Evolutionary conservation across 2,797 vertebrate species (phyloP).

Genomic region (Enteromius anoplus): DNA sequence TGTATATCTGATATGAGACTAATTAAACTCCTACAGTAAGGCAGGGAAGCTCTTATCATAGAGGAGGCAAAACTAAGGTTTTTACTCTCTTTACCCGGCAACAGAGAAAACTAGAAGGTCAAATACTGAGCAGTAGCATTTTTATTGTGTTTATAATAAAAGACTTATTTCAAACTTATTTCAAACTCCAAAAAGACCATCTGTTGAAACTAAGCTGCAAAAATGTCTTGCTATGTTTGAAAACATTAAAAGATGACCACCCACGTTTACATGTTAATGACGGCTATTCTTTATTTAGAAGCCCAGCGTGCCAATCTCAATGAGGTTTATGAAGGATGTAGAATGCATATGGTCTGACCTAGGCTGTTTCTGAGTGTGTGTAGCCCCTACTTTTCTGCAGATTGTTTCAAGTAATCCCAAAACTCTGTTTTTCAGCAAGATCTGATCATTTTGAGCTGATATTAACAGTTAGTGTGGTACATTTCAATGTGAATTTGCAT

Average conservation of each 20-base stretch:
- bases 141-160: not conserved
- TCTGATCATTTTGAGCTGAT: not conserved
- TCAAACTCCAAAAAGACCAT: conserved; percentile 1
- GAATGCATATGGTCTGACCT: not conserved
- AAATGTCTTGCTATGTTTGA: not conserved
- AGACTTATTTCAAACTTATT: not conserved
- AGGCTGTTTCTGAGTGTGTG: not conserved
- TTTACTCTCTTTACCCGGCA: not conserved
- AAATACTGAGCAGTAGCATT: not conserved
- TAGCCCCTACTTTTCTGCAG: not conserved
- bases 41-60: not conserved
- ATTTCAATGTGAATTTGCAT: not conserved
- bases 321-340: not conserved
- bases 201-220: conserved; percentile 4
- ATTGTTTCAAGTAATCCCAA: not conserved
- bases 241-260: conserved; percentile 2
- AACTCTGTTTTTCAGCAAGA: not conserved
- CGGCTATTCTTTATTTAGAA: conserved; percentile 5
- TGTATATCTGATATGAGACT: conserved; percentile 25
- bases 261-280: not conserved
- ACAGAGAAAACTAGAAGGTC: not conserved
- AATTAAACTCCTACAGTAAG: conserved; percentile 28
- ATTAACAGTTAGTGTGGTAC: not conserved
- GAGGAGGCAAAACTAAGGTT: conserved; percentile 1
- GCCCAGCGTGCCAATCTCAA: not conserved